A percentile compares a stretch with the other conserved stretches of the same genome.
These are phyloP conservation scores for Cerceris ruficornis DNA, from an alignment of 2,888 invertebrate genomes.

Conservation along the genomic window DNA sequence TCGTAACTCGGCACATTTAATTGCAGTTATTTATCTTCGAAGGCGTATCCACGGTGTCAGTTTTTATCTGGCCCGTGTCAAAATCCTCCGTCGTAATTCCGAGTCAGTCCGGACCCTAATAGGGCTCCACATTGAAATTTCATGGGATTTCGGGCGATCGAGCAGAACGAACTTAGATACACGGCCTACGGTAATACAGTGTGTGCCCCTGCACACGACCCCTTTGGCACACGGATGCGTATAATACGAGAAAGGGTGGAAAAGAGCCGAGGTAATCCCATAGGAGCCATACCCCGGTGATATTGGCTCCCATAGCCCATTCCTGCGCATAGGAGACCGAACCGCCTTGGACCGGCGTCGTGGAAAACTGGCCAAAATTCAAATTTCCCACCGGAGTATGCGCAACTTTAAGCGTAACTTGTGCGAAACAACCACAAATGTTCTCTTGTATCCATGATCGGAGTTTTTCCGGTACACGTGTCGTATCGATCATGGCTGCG, in stretches of 20 bases:
- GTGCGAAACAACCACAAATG: constrained; percentile 55
- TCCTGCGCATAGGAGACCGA: constrained; percentile 68
- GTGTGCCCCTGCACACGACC: constrained; percentile 45
- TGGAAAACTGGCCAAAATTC: constrained; percentile 68
- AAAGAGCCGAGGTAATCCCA: constrained; percentile 68
- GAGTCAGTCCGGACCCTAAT: constrained; percentile 41
- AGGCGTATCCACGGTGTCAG: constrained; percentile 1
- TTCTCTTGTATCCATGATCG: constrained; percentile 15
- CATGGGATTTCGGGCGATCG: constrained; percentile 65
- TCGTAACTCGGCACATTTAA: not conserved
- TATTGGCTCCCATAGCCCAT: constrained; percentile 75
- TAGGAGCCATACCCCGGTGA: constrained; percentile 73
- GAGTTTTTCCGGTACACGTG: constrained; percentile 15
- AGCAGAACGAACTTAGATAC: constrained; percentile 56
- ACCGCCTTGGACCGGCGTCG: constrained; percentile 61
- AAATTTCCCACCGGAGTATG: constrained; percentile 68
- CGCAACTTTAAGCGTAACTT: constrained; percentile 68
- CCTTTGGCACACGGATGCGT: constrained; percentile 59
- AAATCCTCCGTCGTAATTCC: constrained; percentile 44
- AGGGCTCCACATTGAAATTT: constrained; percentile 64
- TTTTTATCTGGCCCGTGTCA: constrained; percentile 1
- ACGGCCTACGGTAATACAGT: constrained; percentile 24
- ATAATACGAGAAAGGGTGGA: constrained; percentile 68
- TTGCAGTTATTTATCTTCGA: constrained; percentile 1
- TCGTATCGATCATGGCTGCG: constrained; percentile 15